Evolutionary conservation across 1,140 invertebrate genomes (phyloP).

Genomic region (Drosophila saltans): DNA sequence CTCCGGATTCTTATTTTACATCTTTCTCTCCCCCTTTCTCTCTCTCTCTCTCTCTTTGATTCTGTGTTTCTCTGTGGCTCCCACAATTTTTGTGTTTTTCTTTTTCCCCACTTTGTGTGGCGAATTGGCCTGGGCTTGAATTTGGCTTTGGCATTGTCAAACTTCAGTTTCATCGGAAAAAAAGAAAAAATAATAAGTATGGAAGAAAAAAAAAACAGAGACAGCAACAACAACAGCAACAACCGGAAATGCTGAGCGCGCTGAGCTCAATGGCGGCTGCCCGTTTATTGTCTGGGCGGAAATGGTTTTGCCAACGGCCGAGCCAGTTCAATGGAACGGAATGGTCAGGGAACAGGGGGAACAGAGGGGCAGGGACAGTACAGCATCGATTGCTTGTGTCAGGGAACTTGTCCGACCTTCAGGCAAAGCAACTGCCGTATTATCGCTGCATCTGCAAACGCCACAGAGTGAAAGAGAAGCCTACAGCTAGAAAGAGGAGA

Average conservation of each 20-base stretch:
- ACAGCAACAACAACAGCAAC: slow-evolving; percentile 28
- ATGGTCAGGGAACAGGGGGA: neutral
- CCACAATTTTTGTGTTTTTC: slow-evolving; percentile 41
- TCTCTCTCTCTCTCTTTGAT: neutral
- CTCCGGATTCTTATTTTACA: slow-evolving; percentile 15
- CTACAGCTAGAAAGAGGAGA: neutral
- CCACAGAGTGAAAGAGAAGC: neutral
- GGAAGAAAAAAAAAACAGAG: slow-evolving; percentile 31
- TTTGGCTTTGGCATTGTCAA: slow-evolving; percentile 62
- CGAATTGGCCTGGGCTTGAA: slow-evolving; percentile 50
- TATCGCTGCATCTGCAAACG: slow-evolving; percentile 48
- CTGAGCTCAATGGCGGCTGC: slow-evolving; percentile 31
- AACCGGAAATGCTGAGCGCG: slow-evolving; percentile 63
- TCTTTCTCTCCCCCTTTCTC: neutral
- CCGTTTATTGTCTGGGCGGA: slow-evolving; percentile 77
- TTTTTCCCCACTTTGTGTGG: slow-evolving; percentile 53
- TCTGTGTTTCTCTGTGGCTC: slow-evolving; percentile 16
- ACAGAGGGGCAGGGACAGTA: slow-evolving; percentile 16
- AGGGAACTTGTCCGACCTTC: neutral
- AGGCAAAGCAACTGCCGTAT: slow-evolving; percentile 35
- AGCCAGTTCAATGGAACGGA: slow-evolving; percentile 31
- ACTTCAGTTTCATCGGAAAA: slow-evolving; percentile 63
- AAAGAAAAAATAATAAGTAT: slow-evolving; percentile 38
- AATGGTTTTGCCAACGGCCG: slow-evolving; percentile 68
- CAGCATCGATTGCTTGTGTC: slow-evolving; percentile 50